phyloP scores from a whole-genome alignment of 2,113 vertebrate species.

The Nycticryphes semicollaris region DNA sequence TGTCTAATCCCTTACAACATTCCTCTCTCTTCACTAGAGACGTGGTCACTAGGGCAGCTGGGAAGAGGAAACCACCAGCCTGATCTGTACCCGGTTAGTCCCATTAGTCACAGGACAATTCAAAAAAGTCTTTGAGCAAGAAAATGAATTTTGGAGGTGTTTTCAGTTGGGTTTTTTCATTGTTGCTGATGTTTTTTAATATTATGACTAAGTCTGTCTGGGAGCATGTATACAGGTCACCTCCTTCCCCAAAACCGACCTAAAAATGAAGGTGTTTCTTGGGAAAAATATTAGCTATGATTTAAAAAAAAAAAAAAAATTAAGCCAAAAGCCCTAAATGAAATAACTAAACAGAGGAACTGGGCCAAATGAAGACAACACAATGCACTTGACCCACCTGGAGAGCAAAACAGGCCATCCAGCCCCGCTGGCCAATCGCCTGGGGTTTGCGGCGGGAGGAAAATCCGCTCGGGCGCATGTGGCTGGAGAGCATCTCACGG shows the following conservation, averaged over 20 bases:
- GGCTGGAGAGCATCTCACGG: slow-evolving; percentile 51
- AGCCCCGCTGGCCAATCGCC: slow-evolving; percentile 54
- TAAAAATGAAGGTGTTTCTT: background rate
- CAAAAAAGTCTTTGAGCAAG: background rate
- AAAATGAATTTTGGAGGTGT: background rate
- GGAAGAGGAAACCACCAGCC: background rate
- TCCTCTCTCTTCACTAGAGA: background rate
- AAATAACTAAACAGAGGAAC: background rate
- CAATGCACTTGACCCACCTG: slow-evolving; percentile 76
- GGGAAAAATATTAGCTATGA: background rate
- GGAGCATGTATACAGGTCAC: background rate
- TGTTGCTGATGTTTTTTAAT: background rate
- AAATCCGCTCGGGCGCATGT: slow-evolving; percentile 58
- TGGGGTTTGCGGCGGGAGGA: slow-evolving; percentile 34
- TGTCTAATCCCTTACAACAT: background rate
- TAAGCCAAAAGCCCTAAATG: background rate
- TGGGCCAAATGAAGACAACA: slow-evolving; percentile 69
- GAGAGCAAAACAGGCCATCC: slow-evolving; percentile 61
- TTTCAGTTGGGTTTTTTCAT: no score
- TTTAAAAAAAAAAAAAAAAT: background rate
- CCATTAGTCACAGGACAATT: background rate
- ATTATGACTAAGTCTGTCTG: background rate
- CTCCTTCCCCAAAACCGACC: slow-evolving; percentile 9
- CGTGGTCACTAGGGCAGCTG: background rate
- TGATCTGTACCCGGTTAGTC: background rate